A percentile compares a stretch with the other conserved stretches of the same genome.
These are phyloP conservation scores for Anas platyrhynchos DNA, from an alignment of 2,113 vertebrate genomes.

Conservation along the genomic window DNA sequence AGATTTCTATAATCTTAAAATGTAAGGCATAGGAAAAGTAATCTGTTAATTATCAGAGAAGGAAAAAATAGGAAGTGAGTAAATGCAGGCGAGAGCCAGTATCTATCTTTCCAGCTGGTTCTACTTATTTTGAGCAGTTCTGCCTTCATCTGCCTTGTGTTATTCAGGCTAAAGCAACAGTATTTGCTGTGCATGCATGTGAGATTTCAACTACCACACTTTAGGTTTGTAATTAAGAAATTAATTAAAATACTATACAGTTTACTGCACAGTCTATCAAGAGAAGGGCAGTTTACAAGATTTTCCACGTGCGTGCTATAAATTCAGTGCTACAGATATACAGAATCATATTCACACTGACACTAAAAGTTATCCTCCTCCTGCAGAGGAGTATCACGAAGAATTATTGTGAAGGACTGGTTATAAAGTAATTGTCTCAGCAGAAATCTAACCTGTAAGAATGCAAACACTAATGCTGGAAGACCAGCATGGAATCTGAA, in stretches of 20 bases:
- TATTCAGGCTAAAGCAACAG: slow-evolving; percentile 19
- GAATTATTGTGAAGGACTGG: slow-evolving; percentile 45
- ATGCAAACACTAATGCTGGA: background rate
- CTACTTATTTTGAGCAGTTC: slow-evolving; percentile 45
- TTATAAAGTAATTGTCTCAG: slow-evolving; percentile 60
- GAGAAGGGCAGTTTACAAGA: slow-evolving; percentile 64
- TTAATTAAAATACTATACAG: slow-evolving; percentile 77
- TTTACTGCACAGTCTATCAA: slow-evolving; percentile 67
- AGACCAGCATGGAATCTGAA: slow-evolving; percentile 8
- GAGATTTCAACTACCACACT: slow-evolving; percentile 60
- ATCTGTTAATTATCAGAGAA: slow-evolving; percentile 30
- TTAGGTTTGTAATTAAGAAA: slow-evolving; percentile 69
- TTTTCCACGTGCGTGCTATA: slow-evolving; percentile 50
- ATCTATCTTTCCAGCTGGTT: slow-evolving; percentile 53
- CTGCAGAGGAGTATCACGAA: slow-evolving; percentile 60
- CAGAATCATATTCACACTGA: slow-evolving; percentile 37
- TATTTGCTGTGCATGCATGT: slow-evolving; percentile 47
- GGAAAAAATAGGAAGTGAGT: slow-evolving; percentile 33
- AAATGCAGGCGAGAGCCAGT: slow-evolving; percentile 25
- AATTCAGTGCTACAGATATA: slow-evolving; percentile 49
- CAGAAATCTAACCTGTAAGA: slow-evolving; percentile 18
- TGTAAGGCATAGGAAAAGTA: slow-evolving; percentile 29
- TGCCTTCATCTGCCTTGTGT: background rate
- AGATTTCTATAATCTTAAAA: slow-evolving; percentile 23
- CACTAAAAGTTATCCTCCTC: slow-evolving; percentile 60